Conservation (phyloP, 2,888 invertebrate species). For the Drosophila nigritarsus region DNA sequence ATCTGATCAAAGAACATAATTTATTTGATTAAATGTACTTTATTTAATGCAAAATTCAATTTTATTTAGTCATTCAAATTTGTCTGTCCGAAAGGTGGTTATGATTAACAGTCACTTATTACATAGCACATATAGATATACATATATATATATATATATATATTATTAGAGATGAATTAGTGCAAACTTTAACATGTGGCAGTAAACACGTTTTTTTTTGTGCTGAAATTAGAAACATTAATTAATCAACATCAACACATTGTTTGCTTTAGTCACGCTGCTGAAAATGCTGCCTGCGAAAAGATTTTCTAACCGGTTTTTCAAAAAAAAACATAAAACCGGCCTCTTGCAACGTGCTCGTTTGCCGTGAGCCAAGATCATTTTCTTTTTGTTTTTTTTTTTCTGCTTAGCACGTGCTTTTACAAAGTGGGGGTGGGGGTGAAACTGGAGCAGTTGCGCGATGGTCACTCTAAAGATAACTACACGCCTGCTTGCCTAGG, state of each 20-base stretch:
- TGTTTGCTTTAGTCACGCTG: conserved; percentile 65
- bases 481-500: conserved; percentile 62
- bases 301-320: conserved; percentile 76
- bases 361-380: conserved; percentile 53
- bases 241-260: conserved; percentile 26
- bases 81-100: neutral
- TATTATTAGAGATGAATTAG: conserved; percentile 1
- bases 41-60: neutral
- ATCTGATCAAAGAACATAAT: neutral
- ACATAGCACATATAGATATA: no score
- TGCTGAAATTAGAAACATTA: neutral
- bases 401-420: conserved; percentile 61
- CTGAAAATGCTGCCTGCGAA: conserved; percentile 39
- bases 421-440: neutral
- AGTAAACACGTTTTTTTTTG: conserved; percentile 39
- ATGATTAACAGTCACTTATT: neutral
- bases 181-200: conserved; percentile 26
- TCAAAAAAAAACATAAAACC: conserved; percentile 46
- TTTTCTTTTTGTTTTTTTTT: conserved; percentile 57
- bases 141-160: neutral
- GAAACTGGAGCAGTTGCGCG: conserved; percentile 7
- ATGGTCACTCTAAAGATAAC: conserved; percentile 61
- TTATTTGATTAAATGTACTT: neutral
- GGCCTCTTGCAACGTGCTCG: conserved; percentile 35
- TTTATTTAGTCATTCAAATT: neutral